phyloP scores from a whole-genome alignment of 2,797 vertebrate species.

The Zalophus californianus region DNA sequence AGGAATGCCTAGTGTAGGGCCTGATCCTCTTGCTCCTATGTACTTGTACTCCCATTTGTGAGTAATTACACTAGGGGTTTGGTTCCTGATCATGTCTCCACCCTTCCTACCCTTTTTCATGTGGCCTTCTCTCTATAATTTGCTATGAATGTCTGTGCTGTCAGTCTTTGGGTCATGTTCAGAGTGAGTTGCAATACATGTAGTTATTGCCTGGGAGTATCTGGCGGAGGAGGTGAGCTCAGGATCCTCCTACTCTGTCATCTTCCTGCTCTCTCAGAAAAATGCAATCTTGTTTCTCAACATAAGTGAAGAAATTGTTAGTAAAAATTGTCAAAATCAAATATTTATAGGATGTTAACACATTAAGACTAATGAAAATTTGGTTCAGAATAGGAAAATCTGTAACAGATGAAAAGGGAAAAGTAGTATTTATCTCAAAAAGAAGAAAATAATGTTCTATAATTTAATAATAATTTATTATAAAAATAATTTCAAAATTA shows the following conservation, averaged over 20 bases:
- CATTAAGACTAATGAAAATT: neutral
- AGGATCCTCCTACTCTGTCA: neutral
- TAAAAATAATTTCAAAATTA: neutral
- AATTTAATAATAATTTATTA: neutral
- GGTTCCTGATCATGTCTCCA: neutral
- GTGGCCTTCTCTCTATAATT: neutral
- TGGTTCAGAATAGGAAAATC: neutral
- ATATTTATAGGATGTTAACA: neutral
- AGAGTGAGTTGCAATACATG: neutral
- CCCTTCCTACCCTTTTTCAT: neutral
- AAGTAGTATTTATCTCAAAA: neutral
- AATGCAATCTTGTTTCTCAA: neutral
- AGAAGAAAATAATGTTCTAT: neutral
- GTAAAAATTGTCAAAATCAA: neutral
- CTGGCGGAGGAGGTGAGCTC: neutral
- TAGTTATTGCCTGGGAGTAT: neutral
- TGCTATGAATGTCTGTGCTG: neutral
- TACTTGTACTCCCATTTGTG: neutral
- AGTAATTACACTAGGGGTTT: neutral
- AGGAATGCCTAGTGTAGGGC: neutral
- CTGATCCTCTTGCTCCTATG: neutral
- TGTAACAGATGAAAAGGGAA: neutral
- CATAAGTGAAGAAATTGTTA: neutral
- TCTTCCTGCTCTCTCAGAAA: neutral
- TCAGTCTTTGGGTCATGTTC: neutral